Evolutionary conservation across 2,797 vertebrate species (phyloP).

Genomic region (Lutra lutra): DNA sequence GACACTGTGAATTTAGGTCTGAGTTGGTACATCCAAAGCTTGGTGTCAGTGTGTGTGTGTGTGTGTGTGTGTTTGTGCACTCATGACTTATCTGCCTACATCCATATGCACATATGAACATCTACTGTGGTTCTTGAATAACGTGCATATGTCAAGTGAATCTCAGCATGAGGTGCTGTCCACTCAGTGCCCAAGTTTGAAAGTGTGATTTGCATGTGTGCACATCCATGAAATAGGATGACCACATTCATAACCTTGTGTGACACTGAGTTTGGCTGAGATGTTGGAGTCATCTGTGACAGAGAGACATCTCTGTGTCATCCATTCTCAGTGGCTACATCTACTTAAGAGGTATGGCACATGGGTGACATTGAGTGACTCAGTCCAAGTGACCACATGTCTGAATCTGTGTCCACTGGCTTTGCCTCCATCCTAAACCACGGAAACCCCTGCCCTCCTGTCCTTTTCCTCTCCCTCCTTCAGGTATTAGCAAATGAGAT

Average conservation of each 20-base stretch:
- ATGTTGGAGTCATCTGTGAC: neutral
- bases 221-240: neutral
- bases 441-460: no score
- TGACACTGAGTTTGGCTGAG: neutral
- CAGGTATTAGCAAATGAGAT: no score
- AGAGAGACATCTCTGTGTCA: no score
- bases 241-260: neutral
- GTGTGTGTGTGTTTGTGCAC: no score
- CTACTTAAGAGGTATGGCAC: no score
- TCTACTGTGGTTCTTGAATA: neutral
- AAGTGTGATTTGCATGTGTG: neutral
- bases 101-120: neutral
- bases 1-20: neutral
- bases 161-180: neutral
- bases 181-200: rapidly evolving
- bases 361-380: no score
- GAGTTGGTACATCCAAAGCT: neutral
- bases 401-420: no score
- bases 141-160: rapidly evolving
- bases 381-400: no score
- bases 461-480: no score
- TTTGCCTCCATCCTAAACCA: no score
- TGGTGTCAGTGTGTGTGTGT: neutral
- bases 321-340: no score
- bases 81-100: no score